phyloP scores from a whole-genome alignment of 2,888 invertebrate genomes.

The Cheilosia grossa region DNA sequence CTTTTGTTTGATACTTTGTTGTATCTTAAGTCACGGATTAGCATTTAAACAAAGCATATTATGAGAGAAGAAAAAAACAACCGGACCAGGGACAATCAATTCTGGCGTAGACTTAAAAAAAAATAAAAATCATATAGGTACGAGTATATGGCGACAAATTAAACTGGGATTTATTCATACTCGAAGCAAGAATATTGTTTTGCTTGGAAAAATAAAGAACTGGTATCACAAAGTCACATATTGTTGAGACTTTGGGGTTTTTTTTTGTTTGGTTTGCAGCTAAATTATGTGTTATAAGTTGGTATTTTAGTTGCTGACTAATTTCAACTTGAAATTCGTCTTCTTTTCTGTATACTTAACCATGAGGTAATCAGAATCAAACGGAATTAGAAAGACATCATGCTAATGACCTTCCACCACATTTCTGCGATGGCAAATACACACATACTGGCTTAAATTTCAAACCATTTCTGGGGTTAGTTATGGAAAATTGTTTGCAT shows the following conservation, averaged over 20 bases:
- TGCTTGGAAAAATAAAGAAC: constrained; percentile 13
- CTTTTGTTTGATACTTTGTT: constrained; percentile 3
- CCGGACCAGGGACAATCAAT: constrained; percentile 4
- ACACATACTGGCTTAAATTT: too few species aligned
- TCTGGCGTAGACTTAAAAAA: not conserved
- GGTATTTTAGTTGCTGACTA: constrained; percentile 14
- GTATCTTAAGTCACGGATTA: constrained; percentile 27
- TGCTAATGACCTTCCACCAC: too few species aligned
- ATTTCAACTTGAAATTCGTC: constrained; percentile 1
- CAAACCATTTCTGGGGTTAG: too few species aligned
- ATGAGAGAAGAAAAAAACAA: not conserved
- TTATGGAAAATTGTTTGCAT: too few species aligned
- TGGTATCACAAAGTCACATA: constrained; percentile 6
- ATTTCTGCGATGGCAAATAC: too few species aligned
- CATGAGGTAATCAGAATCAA: not conserved
- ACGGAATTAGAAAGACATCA: not conserved
- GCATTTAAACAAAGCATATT: constrained; percentile 23
- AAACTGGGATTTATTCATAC: constrained; percentile 15
- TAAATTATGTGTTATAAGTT: constrained; percentile 21
- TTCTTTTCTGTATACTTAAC: not conserved
- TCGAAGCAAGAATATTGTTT: not conserved
- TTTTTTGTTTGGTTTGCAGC: not conserved
- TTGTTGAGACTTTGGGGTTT: not conserved
- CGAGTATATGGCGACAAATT: constrained; percentile 15
- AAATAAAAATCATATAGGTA: not conserved